Evolutionary conservation across 1,140 invertebrate species (phyloP), one percentile per base, ranked within the genome.

Genomic region (Drosophila tropicalis): DNA sequence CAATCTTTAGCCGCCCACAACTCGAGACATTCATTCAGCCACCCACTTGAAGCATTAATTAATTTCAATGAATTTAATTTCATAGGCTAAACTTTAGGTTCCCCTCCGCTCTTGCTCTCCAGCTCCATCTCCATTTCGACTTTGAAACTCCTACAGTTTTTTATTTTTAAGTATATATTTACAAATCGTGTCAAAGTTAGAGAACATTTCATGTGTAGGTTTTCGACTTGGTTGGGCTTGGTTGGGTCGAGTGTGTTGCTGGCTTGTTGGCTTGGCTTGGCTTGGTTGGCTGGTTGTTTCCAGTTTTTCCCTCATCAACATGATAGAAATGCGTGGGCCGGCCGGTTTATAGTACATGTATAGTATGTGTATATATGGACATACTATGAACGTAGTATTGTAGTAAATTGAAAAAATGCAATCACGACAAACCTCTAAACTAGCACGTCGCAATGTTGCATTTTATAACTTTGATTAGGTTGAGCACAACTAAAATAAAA

Each of bases 391-490:
- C 29, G 62, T 63, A 44, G 62, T 63, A 63, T 17, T 51, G 62
- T 63, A 44, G 62, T 63, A 63, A 47, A 63, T 51, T 63, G 17
- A 22, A 63, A 63, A 63, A 63, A 19, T 54, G 62, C 62, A 63
- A 29, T 63, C 62, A 63, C 62, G 62, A 63, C 56, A 58, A 63
- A 63, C 41, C 40, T 36, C 9, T n/a, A 25, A 25, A 36, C 25
- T 17, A 54, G 62, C 62, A 47, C 41, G 41, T 44, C 62, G 25
- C 39, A 62, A 62, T 62, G 60, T 39, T 62, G 44, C 44, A 17
- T 19, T 47, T 63, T 63, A n/a, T 34, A 63, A 63, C 44, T 51
- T n/a, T 63, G 62, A 63, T 63, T 63, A 19, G 62, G 62, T 63
- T 29, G 40, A 15, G 39, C 17, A 63, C 44, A 41, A 13, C 25